These are phyloP conservation scores for Macroglossus sobrinus DNA, from an alignment of 2,113 vertebrate species.

Conservation along the genomic window DNA sequence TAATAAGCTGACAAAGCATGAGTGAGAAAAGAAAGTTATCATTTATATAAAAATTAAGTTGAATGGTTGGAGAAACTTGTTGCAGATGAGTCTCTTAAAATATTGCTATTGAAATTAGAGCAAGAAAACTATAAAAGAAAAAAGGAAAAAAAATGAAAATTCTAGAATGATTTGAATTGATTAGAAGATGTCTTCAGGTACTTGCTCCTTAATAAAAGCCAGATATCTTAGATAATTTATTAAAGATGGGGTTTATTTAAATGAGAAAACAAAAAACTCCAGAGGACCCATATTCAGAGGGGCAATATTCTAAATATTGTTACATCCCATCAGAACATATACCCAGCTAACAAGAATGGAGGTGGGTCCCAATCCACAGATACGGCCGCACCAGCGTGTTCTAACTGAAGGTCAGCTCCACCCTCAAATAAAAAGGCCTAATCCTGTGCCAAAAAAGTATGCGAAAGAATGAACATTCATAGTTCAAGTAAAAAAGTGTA, in stretches of 20 bases:
- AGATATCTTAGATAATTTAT: neutral
- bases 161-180: neutral
- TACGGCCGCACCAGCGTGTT: fast-evolving
- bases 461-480: neutral
- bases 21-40: neutral
- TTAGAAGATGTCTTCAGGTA: neutral
- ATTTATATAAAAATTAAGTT: neutral
- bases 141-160: neutral
- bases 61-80: neutral
- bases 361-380: neutral
- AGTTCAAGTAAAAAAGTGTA: neutral
- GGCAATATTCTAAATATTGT: neutral
- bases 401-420: neutral
- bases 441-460: neutral
- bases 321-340: neutral
- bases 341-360: neutral
- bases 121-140: neutral
- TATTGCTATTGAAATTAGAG: neutral
- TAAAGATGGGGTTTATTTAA: neutral
- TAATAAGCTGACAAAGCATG: neutral
- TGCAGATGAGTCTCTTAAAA: neutral
- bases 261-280: neutral
- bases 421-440: neutral
- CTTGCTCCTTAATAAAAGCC: neutral
- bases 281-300: neutral